A percentile compares a stretch with the other conserved stretches of the same genome.
phyloP scores from a whole-genome alignment of 1,140 invertebrate genomes.

The Lerema accius region DNA sequence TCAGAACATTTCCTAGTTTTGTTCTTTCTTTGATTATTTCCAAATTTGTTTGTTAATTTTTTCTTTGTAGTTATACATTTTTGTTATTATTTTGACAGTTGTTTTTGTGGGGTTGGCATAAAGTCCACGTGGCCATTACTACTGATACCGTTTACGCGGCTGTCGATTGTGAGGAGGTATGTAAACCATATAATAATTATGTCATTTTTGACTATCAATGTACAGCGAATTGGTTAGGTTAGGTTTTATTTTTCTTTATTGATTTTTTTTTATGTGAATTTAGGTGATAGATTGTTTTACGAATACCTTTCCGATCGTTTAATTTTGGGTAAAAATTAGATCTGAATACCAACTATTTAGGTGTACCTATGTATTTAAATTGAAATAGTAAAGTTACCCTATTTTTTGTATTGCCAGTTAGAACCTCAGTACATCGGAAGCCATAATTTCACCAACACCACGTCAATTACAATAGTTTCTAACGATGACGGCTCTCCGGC shows the following conservation, averaged over 20 bases:
- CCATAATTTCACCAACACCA: constrained; percentile 60
- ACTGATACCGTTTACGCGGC: constrained; percentile 86
- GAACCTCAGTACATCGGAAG: constrained; percentile 47
- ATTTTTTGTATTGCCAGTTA: constrained; percentile 47
- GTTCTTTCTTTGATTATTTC: no score
- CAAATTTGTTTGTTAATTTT: no score
- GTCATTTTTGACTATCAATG: no score
- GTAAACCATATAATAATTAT: background rate
- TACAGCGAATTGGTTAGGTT: no score
- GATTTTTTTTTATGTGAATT: no score
- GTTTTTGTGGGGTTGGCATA: constrained; percentile 92
- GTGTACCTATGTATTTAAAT: no score
- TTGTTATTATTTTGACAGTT: constrained; percentile 79
- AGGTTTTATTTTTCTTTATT: no score
- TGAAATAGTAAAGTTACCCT: background rate
- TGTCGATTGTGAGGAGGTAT: constrained; percentile 86
- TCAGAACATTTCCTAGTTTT: no score
- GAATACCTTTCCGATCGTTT: no score
- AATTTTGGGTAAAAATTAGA: no score
- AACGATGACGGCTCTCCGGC: constrained; percentile 67
- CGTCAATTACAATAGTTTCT: constrained; percentile 54
- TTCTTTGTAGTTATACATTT: background rate
- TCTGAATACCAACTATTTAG: no score
- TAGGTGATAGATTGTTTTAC: no score
- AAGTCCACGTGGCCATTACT: constrained; percentile 89